Evolutionary conservation across 2,797 vertebrate species (phyloP).

Genomic region (Emydoidea blandingii): DNA sequence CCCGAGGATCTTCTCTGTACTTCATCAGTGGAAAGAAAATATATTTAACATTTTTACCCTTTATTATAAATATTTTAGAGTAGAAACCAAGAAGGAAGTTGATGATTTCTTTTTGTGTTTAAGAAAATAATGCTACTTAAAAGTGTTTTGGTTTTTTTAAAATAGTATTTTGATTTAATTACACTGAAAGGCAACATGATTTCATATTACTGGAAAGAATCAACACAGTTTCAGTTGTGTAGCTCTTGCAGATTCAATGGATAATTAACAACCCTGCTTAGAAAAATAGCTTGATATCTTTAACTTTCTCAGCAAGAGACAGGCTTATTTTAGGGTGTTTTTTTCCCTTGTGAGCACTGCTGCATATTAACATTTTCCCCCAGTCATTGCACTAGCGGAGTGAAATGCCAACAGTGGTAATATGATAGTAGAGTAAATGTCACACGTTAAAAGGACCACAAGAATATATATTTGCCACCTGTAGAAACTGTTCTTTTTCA

Average conservation of each 20-base stretch:
- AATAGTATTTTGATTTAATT: neutral
- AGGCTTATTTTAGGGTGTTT: conserved; percentile 4
- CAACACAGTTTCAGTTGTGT: neutral
- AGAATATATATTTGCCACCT: conserved; percentile 60
- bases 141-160: neutral
- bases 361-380: conserved; percentile 32
- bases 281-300: conserved; percentile 8
- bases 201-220: neutral
- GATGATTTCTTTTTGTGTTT: neutral
- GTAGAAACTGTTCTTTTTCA: conserved; percentile 52
- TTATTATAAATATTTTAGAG: conserved; percentile 45
- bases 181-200: neutral
- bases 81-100: conserved; percentile 9
- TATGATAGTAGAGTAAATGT: conserved; percentile 50
- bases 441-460: conserved; percentile 32
- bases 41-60: neutral
- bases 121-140: neutral
- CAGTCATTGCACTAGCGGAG: conserved; percentile 36
- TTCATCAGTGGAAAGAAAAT: conserved; percentile 19
- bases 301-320: neutral
- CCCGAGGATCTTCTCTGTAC: conserved; percentile 21
- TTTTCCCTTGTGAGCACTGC: neutral
- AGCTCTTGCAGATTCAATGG: neutral
- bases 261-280: conserved; percentile 25
- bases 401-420: conserved; percentile 61